A percentile compares a stretch with the other conserved stretches of the same genome.
These are phyloP conservation scores for Xanthostigma xanthostigma DNA, from an alignment of 2,888 invertebrate genomes.

Conservation along the genomic window DNA sequence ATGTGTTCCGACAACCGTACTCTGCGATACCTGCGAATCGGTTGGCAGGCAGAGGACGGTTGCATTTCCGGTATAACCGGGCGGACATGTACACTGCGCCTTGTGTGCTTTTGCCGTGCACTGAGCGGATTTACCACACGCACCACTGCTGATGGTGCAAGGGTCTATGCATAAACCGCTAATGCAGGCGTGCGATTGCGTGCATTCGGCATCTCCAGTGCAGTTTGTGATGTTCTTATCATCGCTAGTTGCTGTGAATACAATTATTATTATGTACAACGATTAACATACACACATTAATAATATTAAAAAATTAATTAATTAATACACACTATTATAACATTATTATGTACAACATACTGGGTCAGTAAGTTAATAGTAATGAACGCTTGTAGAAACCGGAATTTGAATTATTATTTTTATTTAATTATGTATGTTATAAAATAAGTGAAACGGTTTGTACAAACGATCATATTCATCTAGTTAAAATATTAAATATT, in stretches of 20 bases:
- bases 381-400: not conserved
- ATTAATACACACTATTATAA: slow-evolving; percentile 10
- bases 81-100: slow-evolving; percentile 29
- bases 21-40: too few species aligned
- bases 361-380: not conserved
- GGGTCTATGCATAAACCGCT: slow-evolving; percentile 35
- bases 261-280: slow-evolving; percentile 22
- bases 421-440: not conserved
- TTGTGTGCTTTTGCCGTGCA: slow-evolving; percentile 35
- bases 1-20: too few species aligned
- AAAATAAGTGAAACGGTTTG: too few species aligned
- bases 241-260: slow-evolving; percentile 26
- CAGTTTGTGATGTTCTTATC: slow-evolving; percentile 30
- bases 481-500: too few species aligned
- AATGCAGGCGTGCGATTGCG: slow-evolving; percentile 34
- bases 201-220: slow-evolving; percentile 35
- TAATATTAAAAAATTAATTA: slow-evolving; percentile 10
- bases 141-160: slow-evolving; percentile 32
- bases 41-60: slow-evolving; percentile 28
- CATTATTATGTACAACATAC: slow-evolving; percentile 2
- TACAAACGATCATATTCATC: too few species aligned
- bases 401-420: not conserved
- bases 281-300: slow-evolving; percentile 19
- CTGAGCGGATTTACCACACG: slow-evolving; percentile 31
- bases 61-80: slow-evolving; percentile 36